Percentiles rank a stretch among this genome's conserved stretches.
Conservation (phyloP, 2,888 invertebrate genomes). For the Mesorhabditis belari region DNA sequence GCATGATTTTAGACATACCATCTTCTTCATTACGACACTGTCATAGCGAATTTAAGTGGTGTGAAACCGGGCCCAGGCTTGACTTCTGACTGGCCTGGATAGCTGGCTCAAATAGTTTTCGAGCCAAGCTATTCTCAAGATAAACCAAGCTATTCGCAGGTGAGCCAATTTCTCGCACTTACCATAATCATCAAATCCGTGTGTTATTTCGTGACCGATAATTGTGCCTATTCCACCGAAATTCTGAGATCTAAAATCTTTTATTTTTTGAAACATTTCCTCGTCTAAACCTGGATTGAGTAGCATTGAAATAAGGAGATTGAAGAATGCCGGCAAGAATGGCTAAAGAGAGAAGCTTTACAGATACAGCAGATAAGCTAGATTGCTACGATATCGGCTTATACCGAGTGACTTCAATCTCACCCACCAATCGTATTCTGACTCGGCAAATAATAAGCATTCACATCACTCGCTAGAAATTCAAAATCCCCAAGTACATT, state of each 20-base stretch:
- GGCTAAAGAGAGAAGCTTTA: constrained; percentile 1
- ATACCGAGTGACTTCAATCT: too few species aligned
- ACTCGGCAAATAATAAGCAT: constrained; percentile 11
- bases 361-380: neutral
- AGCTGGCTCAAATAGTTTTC: too few species aligned
- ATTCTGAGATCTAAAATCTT: constrained; percentile 1
- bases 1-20: too few species aligned
- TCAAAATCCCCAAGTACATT: constrained; percentile 7
- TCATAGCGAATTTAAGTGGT: too few species aligned
- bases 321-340: constrained; percentile 10
- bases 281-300: constrained; percentile 3
- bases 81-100: too few species aligned
- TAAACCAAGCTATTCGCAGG: too few species aligned
- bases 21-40: too few species aligned
- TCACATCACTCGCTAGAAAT: constrained; percentile 1
- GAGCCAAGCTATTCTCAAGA: too few species aligned
- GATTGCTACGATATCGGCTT: too few species aligned
- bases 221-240: constrained; percentile 8
- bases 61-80: too few species aligned
- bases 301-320: constrained; percentile 7
- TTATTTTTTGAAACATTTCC: neutral
- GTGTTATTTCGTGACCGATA: constrained; percentile 11
- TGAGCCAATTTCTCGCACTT: neutral
- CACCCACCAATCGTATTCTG: constrained; percentile 9
- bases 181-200: constrained; percentile 12